Percentiles rank a stretch among this genome's conserved stretches.
Evolutionary conservation across 2,113 vertebrate species (phyloP).

Genomic region (Nesoenas mayeri): DNA sequence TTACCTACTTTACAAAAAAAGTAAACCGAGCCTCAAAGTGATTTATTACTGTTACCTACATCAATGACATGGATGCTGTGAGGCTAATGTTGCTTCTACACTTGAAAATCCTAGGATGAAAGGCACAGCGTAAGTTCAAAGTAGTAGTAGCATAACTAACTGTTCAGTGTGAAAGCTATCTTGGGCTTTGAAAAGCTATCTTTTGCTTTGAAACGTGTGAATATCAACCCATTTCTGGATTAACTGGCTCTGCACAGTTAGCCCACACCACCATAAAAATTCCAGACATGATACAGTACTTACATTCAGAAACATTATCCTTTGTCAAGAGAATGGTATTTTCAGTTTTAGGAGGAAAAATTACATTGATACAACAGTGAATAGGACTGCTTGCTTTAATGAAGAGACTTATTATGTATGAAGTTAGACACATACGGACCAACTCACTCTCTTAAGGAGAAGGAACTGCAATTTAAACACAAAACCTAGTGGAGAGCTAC

Average conservation of each 20-base stretch:
- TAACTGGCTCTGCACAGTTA: not conserved
- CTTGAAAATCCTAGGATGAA: slow-evolving; percentile 27
- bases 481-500: not conserved
- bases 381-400: not conserved
- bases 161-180: not conserved
- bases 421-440: not conserved
- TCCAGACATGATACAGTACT: not conserved
- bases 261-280: slow-evolving; percentile 7
- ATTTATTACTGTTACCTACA: slow-evolving; percentile 42
- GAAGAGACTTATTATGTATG: not conserved
- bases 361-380: not conserved
- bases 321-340: not conserved
- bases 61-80: not conserved
- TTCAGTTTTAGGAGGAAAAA: not conserved
- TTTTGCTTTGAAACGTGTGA: not conserved
- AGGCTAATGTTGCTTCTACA: not conserved
- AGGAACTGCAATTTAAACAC: not conserved
- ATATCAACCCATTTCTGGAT: not conserved
- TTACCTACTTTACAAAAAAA: not conserved
- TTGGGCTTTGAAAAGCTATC: slow-evolving; percentile 32
- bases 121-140: not conserved
- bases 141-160: not conserved
- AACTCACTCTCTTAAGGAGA: not conserved
- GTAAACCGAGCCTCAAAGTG: not conserved
- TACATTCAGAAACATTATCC: not conserved